Evolutionary conservation across 2,797 vertebrate genomes (phyloP).

Genomic region (Chelon auratus): DNA sequence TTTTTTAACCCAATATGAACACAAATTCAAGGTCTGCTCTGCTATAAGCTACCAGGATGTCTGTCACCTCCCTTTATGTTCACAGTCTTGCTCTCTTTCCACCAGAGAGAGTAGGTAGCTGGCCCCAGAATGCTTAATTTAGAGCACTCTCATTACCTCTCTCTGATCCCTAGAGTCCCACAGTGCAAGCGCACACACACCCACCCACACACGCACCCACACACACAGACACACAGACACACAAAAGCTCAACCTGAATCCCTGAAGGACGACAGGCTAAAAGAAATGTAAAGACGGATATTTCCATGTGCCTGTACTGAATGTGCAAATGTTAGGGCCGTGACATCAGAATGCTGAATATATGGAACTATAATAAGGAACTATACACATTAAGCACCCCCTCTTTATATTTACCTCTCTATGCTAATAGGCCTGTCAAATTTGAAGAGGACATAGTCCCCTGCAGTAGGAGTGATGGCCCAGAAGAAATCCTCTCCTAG

Average conservation of each 20-base stretch:
- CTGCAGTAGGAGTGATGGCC: conserved; percentile 93
- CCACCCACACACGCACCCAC: background rate
- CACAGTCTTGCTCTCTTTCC: conserved; percentile 24
- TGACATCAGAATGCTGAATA: background rate
- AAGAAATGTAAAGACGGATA: conserved; percentile 11
- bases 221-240: too few relatives aligned
- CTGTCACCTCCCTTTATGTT: conserved; percentile 36
- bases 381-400: background rate
- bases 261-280: conserved; percentile 13
- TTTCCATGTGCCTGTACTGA: background rate
- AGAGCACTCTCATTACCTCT: conserved; percentile 81
- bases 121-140: conserved; percentile 75
- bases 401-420: conserved; percentile 86
- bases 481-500: conserved; percentile 99
- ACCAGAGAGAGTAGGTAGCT: conserved; percentile 55
- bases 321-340: background rate
- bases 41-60: background rate
- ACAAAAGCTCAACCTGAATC: conserved; percentile 31
- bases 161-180: conserved; percentile 59
- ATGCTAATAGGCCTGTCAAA: conserved; percentile 96
- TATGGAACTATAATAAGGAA: background rate
- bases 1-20: conserved; percentile 23
- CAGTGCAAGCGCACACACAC: background rate
- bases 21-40: conserved; percentile 5
- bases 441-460: conserved; percentile 96